Base-by-base conservation (phyloP, 2,797 vertebrate genomes). In the Sylvilagus floridanus region DNA sequence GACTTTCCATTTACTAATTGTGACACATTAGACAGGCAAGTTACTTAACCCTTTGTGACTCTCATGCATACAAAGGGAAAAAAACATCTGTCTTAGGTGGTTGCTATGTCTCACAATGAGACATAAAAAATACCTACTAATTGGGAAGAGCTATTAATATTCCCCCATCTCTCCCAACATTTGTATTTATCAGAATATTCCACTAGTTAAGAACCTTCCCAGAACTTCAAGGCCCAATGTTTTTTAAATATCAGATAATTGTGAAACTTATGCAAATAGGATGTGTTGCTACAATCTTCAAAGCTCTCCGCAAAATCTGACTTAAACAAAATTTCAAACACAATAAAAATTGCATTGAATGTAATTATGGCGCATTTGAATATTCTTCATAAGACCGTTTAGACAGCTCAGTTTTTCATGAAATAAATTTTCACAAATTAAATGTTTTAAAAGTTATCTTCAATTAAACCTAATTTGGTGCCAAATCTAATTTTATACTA, bases 91-190 rank as follows among this genome's bases (percentile, higher is more conserved):
- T 78, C 54, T 37, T 52, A 95, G 35, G 32, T 63, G 30, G 71
- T 47, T 7, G 82, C 52, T 81, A 12, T 73, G 62, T 28, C 47
- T 52, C 54, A 81, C 60, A 87, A 82, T 84, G 69, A 93, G 57
- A 86, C 47, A 88, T 85, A 90, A 93, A 93, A 90, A 84, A 28
- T 54, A 88, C n/a, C 78, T 50, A 88, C 35, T 90, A 96, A 95
- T 37, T 84, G 52, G 87, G 37, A 93, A 83, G 94, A 86, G 65
- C 65, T 90, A 57, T 83, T 86, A 92, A 73, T 52, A 68, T 78
- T 35, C 37, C 26, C 28, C 13, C 47, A 89, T 60, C 22, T 22
- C 2, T 54, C 50, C 22, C 26, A 87, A 91, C 63, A 87, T 47
- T 68, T 78, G 17, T 37, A 69, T 21, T 42, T 69, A 13, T 28